Base-by-base conservation (phyloP, 92 coral and sea anemone genomes). In the Palythoa caribaeorum region DNA sequence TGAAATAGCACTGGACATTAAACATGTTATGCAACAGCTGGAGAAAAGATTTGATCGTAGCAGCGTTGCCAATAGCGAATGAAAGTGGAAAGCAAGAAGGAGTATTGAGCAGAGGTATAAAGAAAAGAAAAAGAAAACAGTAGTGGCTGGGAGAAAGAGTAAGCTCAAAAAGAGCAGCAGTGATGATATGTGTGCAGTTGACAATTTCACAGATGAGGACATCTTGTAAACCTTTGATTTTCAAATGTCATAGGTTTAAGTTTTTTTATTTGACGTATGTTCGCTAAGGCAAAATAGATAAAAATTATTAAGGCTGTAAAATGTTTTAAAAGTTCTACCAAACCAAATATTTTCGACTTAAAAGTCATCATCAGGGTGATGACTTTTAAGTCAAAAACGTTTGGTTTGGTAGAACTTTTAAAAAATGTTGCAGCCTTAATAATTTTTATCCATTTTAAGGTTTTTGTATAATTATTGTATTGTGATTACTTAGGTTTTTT, bases 1-100 rank as follows among this genome's bases (percentile, higher is more conserved):
- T 62, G 36, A 79, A 79, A 55, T 55, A 51, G 71, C 71, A 20
- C 73, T 79, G 71, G 85, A 79, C 85, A 79, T 79, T 79, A 54
- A 79, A 37, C 85, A 79, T 54, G 85, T 79, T 66, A 79, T 79
- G 85, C 70, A 79, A 57, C 73, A 51, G 71, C 85, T 79, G 36
- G 73, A 79, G 71, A 57, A 79, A 57, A 79, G 69, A 68, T 79
- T 79, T 79, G 85, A 51, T 55, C 68, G 69, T 9, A 40, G 59
- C 73, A 38, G 85, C 60, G 50, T 39, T 79, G 85, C 52, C 69
- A 79, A 68, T 8, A 79, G 85, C 60, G 85, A 79, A 55, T 38
- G 72, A 79, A 79, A 79, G 60, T 1, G 50, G 71, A 79, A 79
- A 55, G 47, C 14, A 38, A 79, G 37, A 68, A 68, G 40, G 73